Base-by-base conservation (phyloP, 2,888 invertebrate genomes). In the Callyntrura sp. region DNA sequence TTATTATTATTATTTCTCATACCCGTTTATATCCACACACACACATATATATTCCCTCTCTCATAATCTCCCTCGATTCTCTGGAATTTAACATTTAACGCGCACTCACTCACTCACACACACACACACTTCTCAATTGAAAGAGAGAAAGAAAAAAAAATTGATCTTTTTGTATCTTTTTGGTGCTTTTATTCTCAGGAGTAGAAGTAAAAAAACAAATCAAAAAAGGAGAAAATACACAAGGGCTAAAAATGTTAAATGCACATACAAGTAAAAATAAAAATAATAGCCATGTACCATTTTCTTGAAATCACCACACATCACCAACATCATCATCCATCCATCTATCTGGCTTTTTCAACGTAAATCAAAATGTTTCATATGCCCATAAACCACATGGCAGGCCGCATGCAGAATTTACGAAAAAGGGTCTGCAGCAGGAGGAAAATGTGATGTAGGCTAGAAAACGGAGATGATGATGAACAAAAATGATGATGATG, bases 361-460 rank as follows among this genome's bases (percentile, higher is more conserved):
- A 65, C 17, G 62, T 45, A 78, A 89, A 82, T 85, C 68, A 48
- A 84, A 70, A 45, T 68, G 20, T 51, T 68, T 83, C 81, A 90
- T 85, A 12, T 85, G 60, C 90, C 90, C 90, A 90, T 90, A 90
- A 90, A 85, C 90, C 90, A 90, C 90, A 90, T 90, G 85, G 79
- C 68, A 51, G 57, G 83, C 45, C 17, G 23, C 23, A 60, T 65
- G 65, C 83, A 62, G 83, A 65, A 68, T 68, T 48, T 68, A 65
- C 65, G 78, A 85, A 87, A 81, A 87, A 87, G 57, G 81, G 68
- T 57, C 70, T 48, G 68, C 35, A n/a, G 68, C 48, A 68, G 43
- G n/a, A 68, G 48, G 14, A 48, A 23, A 70, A 70, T 45, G 12
- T 43, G 20, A 73, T 73, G 73, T 73, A 23, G 48, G 45, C 48